A percentile compares a stretch with the other conserved stretches of the same genome.
phyloP scores from a whole-genome alignment of 1,140 invertebrate species.

The Cydia fagiglandana region DNA sequence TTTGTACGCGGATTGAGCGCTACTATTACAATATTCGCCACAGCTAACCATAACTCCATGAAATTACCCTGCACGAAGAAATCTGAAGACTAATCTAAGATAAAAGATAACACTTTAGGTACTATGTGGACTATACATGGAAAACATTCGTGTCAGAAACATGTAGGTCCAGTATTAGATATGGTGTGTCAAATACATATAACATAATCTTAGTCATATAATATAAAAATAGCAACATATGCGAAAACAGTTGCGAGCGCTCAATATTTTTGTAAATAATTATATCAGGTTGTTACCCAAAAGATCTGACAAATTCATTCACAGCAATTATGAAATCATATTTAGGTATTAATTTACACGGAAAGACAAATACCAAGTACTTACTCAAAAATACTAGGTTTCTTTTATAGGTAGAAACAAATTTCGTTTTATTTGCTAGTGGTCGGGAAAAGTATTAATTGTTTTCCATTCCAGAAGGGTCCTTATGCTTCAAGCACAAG shows the following conservation, averaged over 20 bases:
- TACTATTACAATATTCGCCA: constrained; percentile 41
- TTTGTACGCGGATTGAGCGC: constrained; percentile 51
- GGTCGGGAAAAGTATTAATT: no score
- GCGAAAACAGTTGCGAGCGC: neutral
- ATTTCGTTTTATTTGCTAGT: no score
- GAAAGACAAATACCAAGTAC: no score
- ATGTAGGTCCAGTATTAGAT: constrained; percentile 15
- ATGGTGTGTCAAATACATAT: constrained; percentile 16
- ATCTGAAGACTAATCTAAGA: constrained; percentile 64
- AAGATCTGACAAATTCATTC: no score
- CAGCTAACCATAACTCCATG: constrained; percentile 43
- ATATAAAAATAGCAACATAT: constrained; percentile 11
- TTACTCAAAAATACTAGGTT: no score
- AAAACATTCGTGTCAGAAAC: constrained; percentile 48
- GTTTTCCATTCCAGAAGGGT: no score
- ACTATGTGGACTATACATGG: constrained; percentile 45
- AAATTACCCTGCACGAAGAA: constrained; percentile 75
- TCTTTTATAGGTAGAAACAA: no score
- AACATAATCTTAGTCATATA: constrained; percentile 13
- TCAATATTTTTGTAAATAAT: neutral
- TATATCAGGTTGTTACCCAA: no score
- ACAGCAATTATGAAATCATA: no score
- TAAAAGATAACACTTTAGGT: constrained; percentile 42
- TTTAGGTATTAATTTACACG: no score
- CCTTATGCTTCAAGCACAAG: no score